Percentiles rank a stretch among this genome's conserved stretches.
Evolutionary conservation across 2,888 invertebrate genomes (phyloP).

Genomic region (Cephonodes hylas): DNA sequence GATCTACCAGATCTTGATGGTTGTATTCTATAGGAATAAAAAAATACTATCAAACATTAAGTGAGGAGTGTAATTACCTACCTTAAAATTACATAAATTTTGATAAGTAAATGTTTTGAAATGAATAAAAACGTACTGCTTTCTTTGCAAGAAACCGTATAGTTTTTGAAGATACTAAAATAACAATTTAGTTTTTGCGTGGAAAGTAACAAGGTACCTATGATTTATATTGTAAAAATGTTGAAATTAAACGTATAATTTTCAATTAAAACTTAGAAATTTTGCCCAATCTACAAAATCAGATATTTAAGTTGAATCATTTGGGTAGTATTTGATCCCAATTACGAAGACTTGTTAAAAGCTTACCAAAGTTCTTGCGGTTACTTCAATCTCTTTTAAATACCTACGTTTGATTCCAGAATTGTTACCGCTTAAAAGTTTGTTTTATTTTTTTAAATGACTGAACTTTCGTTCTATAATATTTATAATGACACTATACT

Average conservation of each 20-base stretch:
- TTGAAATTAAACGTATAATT: background rate
- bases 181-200: background rate
- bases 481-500: too few relatives aligned
- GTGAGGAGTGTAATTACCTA: background rate
- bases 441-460: too few relatives aligned
- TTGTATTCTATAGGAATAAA: background rate
- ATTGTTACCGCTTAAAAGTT: too few relatives aligned
- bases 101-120: background rate
- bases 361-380: background rate
- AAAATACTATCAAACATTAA: background rate
- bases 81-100: background rate
- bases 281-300: background rate
- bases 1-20: slow-evolving; percentile 2
- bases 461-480: too few relatives aligned
- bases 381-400: too few relatives aligned
- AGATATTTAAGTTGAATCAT: background rate
- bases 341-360: background rate
- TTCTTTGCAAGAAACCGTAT: background rate
- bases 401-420: too few relatives aligned
- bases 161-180: background rate
- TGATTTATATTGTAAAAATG: background rate
- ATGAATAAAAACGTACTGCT: background rate
- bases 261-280: background rate
- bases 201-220: background rate
- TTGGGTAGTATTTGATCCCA: background rate